Percentiles rank a stretch among this genome's conserved stretches.
These are phyloP conservation scores for Meles meles DNA, from an alignment of 2,113 vertebrate genomes.

Conservation along the genomic window DNA sequence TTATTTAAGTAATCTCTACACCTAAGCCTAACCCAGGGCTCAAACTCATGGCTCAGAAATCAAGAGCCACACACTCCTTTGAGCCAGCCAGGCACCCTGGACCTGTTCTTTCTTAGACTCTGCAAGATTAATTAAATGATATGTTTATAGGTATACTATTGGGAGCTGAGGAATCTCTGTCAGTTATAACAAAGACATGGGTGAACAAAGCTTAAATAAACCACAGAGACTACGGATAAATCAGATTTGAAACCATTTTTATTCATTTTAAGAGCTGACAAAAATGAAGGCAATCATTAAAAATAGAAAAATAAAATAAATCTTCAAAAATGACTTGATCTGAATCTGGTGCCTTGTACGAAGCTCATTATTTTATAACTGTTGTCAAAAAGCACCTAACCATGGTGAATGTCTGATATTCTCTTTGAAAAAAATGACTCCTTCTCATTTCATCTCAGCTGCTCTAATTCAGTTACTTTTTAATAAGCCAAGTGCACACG, in stretches of 20 bases:
- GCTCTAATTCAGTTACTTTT: background rate
- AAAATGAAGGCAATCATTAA: conserved; percentile 27
- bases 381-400: background rate
- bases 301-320: background rate
- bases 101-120: background rate
- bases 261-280: conserved; percentile 10
- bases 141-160: background rate
- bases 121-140: background rate
- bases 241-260: background rate
- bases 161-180: background rate
- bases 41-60: background rate
- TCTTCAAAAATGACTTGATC: background rate
- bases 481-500: background rate
- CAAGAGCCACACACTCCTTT: background rate
- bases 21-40: background rate
- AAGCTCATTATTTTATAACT: conserved; percentile 33
- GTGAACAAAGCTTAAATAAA: background rate
- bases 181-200: background rate
- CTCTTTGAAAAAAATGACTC: conserved; percentile 25
- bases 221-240: background rate
- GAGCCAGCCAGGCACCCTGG: background rate
- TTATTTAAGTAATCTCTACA: background rate
- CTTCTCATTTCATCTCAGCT: background rate
- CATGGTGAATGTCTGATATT: background rate
- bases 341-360: conserved; percentile 26